These are phyloP conservation scores for Piaya cayana DNA, from an alignment of 2,113 vertebrate genomes.

Conservation along the genomic window DNA sequence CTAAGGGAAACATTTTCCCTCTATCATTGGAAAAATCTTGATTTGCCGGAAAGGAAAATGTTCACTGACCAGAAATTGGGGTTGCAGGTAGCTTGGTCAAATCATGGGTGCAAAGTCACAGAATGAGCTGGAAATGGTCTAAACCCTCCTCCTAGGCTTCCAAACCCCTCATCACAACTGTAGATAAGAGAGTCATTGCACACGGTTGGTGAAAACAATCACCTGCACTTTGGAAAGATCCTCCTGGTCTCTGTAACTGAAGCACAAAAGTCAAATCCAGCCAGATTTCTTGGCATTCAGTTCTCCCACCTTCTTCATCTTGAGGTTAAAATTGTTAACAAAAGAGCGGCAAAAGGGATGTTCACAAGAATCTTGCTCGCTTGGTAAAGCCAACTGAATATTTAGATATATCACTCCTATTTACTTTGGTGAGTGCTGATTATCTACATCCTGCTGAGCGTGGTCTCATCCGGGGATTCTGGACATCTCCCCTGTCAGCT, in stretches of 20 bases:
- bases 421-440: not conserved
- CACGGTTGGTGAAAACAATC: not conserved
- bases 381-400: not conserved
- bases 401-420: not conserved
- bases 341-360: not conserved
- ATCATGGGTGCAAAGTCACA: not conserved
- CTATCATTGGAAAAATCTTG: not conserved
- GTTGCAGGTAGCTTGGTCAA: not conserved
- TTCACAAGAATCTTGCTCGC: not conserved
- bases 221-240: not conserved
- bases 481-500: not conserved
- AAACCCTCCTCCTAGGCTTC: not conserved
- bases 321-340: not conserved
- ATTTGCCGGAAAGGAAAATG: not conserved
- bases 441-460: not conserved
- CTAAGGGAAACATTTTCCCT: not conserved
- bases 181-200: not conserved
- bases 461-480: not conserved
- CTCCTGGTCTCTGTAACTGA: not conserved
- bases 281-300: not conserved
- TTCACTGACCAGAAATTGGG: not conserved
- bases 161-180: not conserved
- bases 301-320: not conserved
- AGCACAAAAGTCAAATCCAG: not conserved
- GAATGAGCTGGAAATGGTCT: not conserved